A percentile compares a stretch with the other conserved stretches of the same genome.
phyloP scores from a whole-genome alignment of 2,888 invertebrate species.

The Anoplius nigerrimus region DNA sequence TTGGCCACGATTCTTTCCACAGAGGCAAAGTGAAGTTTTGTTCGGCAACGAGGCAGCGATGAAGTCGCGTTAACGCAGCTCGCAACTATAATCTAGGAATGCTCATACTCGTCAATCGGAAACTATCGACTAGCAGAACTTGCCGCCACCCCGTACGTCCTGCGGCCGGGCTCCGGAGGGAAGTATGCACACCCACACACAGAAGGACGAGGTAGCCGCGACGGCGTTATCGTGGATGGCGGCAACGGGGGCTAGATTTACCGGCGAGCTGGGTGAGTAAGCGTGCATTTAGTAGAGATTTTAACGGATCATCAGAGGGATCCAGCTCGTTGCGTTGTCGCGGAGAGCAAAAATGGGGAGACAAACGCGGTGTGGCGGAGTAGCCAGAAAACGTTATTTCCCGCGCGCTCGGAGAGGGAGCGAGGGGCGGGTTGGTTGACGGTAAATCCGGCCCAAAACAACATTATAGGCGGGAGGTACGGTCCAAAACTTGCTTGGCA shows the following conservation, averaged over 20 bases:
- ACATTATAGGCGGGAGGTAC: no score
- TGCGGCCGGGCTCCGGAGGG: slow-evolving; percentile 21
- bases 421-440: no score
- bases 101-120: slow-evolving; percentile 17
- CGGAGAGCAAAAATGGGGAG: no score
- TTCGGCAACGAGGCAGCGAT: slow-evolving; percentile 42
- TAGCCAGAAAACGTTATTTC: no score
- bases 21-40: slow-evolving; percentile 32
- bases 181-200: slow-evolving; percentile 30
- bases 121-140: slow-evolving; percentile 18
- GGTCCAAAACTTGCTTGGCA: no score
- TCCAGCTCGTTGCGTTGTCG: no score
- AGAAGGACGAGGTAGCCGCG: slow-evolving; percentile 29
- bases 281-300: no score
- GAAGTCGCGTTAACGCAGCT: slow-evolving; percentile 43
- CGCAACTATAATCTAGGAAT: slow-evolving; percentile 15
- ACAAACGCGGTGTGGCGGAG: no score
- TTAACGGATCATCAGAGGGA: no score
- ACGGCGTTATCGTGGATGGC: slow-evolving; percentile 27
- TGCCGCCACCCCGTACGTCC: slow-evolving; percentile 23
- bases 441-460: no score
- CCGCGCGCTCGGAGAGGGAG: no score
- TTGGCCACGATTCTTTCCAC: slow-evolving; percentile 7
- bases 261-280: no score
- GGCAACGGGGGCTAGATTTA: neutral